Evolutionary conservation across 2,888 invertebrate genomes (phyloP), one percentile per base, ranked within the genome.

Genomic region (Argyresthia albistria): DNA sequence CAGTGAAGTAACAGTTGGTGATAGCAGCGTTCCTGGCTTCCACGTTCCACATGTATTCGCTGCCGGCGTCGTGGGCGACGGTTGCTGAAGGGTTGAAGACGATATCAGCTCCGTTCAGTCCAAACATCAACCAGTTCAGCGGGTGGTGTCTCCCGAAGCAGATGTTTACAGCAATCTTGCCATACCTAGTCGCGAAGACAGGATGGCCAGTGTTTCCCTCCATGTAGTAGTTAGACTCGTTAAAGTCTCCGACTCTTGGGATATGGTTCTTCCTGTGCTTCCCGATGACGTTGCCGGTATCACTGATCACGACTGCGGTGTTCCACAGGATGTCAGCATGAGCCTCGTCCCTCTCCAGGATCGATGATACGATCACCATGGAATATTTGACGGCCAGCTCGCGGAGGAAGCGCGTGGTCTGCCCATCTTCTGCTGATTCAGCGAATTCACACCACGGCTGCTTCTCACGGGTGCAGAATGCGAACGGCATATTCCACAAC

Each of bases 61-160:
- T 86, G 8, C 86, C 86, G 15, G 83, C 96, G 10, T 93, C 83
- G 0, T 84, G 89, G 0, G 92, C 92, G 52, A 90, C 95, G 59
- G 99, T 99, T 0, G 99, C 99, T 6, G 97, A 98, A 0, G 99
- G 99, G 79, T 99, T 99, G 82, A 99, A 99, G 0, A 99, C 98
- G 50, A 99, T 97, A 86, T 99, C 99, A 0, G 99, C 99, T 1
- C 98, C 98, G 76, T 99, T 99, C 48, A 98, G 76, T 0, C 97
- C 99, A 77, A 96, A 98, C 95, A 97, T 97, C 90, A 98, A 90
- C 99, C 99, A 99, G 79, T 99, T 99, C 59, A 96, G 91, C 0
- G 99, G 98, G 81, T 99, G 99, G 77, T 99, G 99, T 11, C 99
- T 92, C 0, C 97, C 99, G 74, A 98, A 99, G 79, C 99, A 99